A percentile compares a stretch with the other conserved stretches of the same genome.
These are phyloP conservation scores for Timandra comae DNA, from an alignment of 2,888 invertebrate species.

Conservation along the genomic window DNA sequence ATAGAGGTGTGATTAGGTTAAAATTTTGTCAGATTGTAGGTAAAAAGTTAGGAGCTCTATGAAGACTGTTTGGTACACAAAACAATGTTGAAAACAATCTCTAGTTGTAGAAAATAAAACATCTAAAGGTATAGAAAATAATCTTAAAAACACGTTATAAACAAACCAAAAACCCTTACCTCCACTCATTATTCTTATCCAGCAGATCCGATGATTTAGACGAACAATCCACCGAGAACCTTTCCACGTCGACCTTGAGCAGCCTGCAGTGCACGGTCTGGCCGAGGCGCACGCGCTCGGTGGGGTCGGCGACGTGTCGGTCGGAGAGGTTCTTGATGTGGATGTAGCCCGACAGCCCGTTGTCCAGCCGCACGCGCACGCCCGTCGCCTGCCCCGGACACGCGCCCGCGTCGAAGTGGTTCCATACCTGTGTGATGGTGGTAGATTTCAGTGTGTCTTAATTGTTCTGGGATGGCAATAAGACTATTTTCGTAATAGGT, in stretches of 20 bases:
- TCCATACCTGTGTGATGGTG: constrained; percentile 97
- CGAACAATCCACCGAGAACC: constrained; percentile 95
- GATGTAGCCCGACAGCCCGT: constrained; percentile 94
- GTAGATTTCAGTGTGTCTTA: too few species aligned
- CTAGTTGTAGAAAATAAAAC: too few species aligned
- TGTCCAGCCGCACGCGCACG: constrained; percentile 91
- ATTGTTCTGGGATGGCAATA: too few species aligned
- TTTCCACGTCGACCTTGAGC: constrained; percentile 96
- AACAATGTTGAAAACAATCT: too few species aligned
- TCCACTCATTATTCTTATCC: constrained; percentile 94
- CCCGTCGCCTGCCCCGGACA: constrained; percentile 98
- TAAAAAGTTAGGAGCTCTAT: too few species aligned
- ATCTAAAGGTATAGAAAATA: too few species aligned
- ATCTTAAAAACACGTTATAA: neutral
- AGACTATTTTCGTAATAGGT: too few species aligned
- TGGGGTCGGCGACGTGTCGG: constrained; percentile 93
- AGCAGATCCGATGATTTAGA: constrained; percentile 94
- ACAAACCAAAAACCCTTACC: constrained; percentile 51
- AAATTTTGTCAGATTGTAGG: too few species aligned
- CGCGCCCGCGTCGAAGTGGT: constrained; percentile 96
- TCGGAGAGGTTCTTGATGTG: constrained; percentile 96
- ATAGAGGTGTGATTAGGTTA: too few species aligned
- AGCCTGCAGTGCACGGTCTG: constrained; percentile 92
- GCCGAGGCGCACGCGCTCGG: constrained; percentile 90
- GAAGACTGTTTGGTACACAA: too few species aligned